phyloP scores from a whole-genome alignment of 2,797 vertebrate genomes.

The Dendrocincla fuliginosa region DNA sequence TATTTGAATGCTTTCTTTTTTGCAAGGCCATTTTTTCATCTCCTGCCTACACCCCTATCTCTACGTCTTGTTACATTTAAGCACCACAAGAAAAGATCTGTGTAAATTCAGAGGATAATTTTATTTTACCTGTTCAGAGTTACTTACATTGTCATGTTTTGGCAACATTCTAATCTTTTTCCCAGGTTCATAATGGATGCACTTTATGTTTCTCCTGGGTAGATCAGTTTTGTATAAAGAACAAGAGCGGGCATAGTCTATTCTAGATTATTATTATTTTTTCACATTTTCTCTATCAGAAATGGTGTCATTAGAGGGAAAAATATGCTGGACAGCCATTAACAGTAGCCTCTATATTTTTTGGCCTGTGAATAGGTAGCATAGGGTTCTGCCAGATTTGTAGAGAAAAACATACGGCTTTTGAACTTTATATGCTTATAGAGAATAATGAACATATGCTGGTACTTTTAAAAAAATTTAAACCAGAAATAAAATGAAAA shows the following conservation, averaged over 20 bases:
- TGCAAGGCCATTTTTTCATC: background rate
- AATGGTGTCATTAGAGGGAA: background rate
- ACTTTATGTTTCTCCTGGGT: background rate
- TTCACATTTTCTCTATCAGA: background rate
- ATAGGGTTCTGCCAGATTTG: background rate
- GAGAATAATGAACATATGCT: background rate
- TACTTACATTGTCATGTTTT: background rate
- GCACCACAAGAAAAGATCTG: background rate
- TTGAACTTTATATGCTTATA: background rate
- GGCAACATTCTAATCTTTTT: background rate
- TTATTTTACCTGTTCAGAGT: background rate
- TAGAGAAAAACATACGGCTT: background rate
- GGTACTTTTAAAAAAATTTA: background rate
- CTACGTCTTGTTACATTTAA: background rate
- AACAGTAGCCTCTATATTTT: background rate
- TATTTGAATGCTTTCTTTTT: background rate
- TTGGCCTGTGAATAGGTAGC: background rate
- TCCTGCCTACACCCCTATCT: background rate
- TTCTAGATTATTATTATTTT: background rate
- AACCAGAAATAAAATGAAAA: slow-evolving; percentile 17
- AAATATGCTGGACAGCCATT: background rate
- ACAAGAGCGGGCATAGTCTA: background rate
- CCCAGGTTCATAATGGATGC: background rate
- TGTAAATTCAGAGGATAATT: background rate
- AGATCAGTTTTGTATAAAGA: background rate